These are phyloP conservation scores for Sarcophaga subvicina DNA, from an alignment of 2,888 invertebrate species.

Conservation along the genomic window DNA sequence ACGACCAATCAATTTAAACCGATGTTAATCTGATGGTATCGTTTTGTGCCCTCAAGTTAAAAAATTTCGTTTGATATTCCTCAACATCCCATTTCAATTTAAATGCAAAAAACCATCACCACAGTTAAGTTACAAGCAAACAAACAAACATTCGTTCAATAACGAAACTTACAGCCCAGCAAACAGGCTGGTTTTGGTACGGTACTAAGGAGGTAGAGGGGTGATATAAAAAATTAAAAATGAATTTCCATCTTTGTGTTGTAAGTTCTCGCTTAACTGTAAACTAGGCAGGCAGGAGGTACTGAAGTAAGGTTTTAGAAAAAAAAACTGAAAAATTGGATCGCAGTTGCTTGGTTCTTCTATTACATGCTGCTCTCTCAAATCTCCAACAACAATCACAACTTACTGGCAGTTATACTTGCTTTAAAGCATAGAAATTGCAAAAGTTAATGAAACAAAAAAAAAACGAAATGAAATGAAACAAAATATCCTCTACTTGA, in stretches of 20 bases:
- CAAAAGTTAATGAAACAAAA: neutral
- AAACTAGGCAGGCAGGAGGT: constrained; percentile 37
- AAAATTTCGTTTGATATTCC: constrained; percentile 78
- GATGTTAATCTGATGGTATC: constrained; percentile 78
- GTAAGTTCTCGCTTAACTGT: constrained; percentile 38
- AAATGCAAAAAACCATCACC: constrained; percentile 77
- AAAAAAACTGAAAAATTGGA: constrained; percentile 16
- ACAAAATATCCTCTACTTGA: constrained; percentile 30
- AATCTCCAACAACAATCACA: constrained; percentile 13
- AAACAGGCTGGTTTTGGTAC: too few species aligned
- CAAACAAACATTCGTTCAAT: constrained; percentile 12
- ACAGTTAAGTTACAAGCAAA: constrained; percentile 27
- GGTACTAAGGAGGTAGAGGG: neutral
- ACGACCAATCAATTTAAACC: constrained; percentile 79
- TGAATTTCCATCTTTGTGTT: constrained; percentile 42
- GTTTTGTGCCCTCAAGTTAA: constrained; percentile 78
- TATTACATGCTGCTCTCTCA: neutral
- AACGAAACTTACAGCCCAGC: neutral
- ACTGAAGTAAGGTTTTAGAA: neutral
- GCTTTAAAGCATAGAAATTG: constrained; percentile 4
- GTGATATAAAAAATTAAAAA: neutral
- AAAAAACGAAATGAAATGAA: neutral
- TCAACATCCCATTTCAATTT: constrained; percentile 80
- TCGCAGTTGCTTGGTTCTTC: constrained; percentile 15
- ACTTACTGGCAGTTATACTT: neutral